phyloP scores from a whole-genome alignment of 1,140 invertebrate species.

The Limonius californicus region DNA sequence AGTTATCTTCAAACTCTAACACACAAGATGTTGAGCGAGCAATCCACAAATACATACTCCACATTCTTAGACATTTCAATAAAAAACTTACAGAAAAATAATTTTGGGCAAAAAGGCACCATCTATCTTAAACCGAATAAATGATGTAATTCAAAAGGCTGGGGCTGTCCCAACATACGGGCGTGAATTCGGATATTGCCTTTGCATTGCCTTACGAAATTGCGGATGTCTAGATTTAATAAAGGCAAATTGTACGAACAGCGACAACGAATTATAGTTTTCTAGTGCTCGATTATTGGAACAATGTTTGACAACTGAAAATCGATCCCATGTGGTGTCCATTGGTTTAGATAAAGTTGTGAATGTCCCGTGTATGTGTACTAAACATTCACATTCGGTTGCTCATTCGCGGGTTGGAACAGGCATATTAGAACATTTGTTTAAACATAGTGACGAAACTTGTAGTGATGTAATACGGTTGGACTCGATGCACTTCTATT shows the following conservation, averaged over 20 bases:
- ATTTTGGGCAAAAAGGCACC: conserved; percentile 56
- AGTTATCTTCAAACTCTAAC: conserved; percentile 65
- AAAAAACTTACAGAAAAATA: conserved; percentile 55
- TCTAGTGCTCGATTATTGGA: conserved; percentile 84
- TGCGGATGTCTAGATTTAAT: conserved; percentile 87
- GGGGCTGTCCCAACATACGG: conserved; percentile 94
- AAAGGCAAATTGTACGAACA: conserved; percentile 73
- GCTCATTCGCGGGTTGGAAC: conserved; percentile 91
- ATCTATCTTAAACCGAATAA: conserved; percentile 66
- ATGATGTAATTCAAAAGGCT: conserved; percentile 78
- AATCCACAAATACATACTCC: conserved; percentile 78
- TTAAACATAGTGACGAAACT: conserved; percentile 95
- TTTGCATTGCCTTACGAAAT: conserved; percentile 87
- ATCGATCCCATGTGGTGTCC: conserved; percentile 89
- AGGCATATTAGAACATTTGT: conserved; percentile 92
- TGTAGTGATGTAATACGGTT: conserved; percentile 83
- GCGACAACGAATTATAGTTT: conserved; percentile 73
- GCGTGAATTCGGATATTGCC: conserved; percentile 73
- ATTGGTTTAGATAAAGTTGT: conserved; percentile 90
- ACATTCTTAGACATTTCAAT: conserved; percentile 66
- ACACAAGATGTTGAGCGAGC: conserved; percentile 74
- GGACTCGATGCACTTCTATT: conserved; percentile 88
- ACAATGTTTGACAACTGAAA: conserved; percentile 93
- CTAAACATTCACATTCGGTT: conserved; percentile 69
- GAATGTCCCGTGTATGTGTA: conserved; percentile 83